Percentiles rank a stretch among this genome's conserved stretches.
phyloP scores from a whole-genome alignment of 2,888 invertebrate genomes.

The Nomada flava region DNA sequence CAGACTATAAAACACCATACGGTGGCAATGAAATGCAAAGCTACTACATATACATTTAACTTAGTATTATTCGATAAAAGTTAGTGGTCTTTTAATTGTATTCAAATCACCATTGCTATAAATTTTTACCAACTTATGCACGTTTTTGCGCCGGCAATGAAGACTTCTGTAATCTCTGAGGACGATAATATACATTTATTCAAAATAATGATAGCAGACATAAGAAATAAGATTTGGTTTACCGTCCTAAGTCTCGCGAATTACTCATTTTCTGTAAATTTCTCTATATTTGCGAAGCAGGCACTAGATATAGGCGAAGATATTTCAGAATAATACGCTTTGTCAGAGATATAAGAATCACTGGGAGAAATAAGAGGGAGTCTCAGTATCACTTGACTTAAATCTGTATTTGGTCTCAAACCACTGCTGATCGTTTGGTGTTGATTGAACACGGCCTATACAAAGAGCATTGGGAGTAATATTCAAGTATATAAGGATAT shows the following conservation, averaged over 20 bases:
- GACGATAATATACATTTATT: slow-evolving; percentile 39
- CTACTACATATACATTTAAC: too few species aligned
- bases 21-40: not conserved
- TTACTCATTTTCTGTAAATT: slow-evolving; percentile 5
- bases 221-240: not conserved
- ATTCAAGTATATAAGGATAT: not conserved
- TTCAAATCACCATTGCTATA: not conserved
- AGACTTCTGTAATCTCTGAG: slow-evolving; percentile 40
- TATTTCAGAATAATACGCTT: not conserved
- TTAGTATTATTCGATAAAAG: too few species aligned
- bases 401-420: not conserved
- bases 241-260: not conserved
- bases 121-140: too few species aligned
- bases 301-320: not conserved
- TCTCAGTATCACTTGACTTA: not conserved
- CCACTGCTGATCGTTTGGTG: slow-evolving; percentile 25
- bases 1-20: not conserved
- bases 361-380: slow-evolving; percentile 30
- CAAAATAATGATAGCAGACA: not conserved
- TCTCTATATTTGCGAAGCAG: not conserved
- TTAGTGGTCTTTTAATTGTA: not conserved
- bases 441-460: slow-evolving; percentile 56
- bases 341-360: slow-evolving; percentile 12
- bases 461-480: not conserved
- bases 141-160: slow-evolving; percentile 33